These are phyloP conservation scores for Hetaerina americana DNA, from an alignment of 1,140 invertebrate species.

Conservation along the genomic window DNA sequence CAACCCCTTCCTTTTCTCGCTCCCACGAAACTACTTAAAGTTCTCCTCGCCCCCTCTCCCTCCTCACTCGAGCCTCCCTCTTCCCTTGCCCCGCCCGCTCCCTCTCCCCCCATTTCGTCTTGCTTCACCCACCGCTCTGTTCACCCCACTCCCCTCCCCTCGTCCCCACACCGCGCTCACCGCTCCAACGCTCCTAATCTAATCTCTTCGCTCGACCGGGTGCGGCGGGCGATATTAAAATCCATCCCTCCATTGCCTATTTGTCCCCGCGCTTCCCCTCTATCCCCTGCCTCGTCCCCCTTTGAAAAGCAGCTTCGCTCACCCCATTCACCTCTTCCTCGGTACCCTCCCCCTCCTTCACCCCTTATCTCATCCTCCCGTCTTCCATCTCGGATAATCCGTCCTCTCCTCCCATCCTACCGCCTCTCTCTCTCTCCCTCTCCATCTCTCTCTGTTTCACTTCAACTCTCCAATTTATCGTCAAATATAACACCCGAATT, in stretches of 20 bases:
- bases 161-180: too few species aligned
- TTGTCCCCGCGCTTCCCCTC: slow-evolving; percentile 2
- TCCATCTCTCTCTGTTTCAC: slow-evolving; percentile 2
- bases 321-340: slow-evolving; percentile 3
- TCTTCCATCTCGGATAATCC: slow-evolving; percentile 2
- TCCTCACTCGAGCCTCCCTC: too few species aligned
- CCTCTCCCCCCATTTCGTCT: too few species aligned
- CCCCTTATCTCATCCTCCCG: slow-evolving; percentile 9
- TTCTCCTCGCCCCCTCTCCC: too few species aligned
- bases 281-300: slow-evolving; percentile 6
- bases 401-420: neutral
- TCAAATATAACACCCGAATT: too few species aligned
- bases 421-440: slow-evolving; percentile 8
- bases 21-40: neutral
- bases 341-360: slow-evolving; percentile 17
- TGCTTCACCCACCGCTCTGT: neutral
- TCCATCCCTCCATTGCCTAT: neutral
- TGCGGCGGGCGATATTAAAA: slow-evolving; percentile 1
- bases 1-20: neutral
- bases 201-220: neutral
- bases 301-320: slow-evolving; percentile 6
- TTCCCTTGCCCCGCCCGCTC: too few species aligned
- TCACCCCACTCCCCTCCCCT: neutral
- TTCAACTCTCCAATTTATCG: too few species aligned
- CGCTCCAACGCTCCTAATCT: neutral